Evolutionary conservation across 2,113 vertebrate genomes (phyloP).

Genomic region (pig (Sus scrofa)): T2T-Sscrofa CM000824.6:142351001-142351500

Average conservation of each 20-base stretch:
- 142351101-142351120: not conserved
- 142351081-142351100: not conserved
- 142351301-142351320: conserved; percentile 9
- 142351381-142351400: not conserved
- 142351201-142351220: not conserved
- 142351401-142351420: not conserved
- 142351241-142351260: conserved; percentile 21
- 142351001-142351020: not conserved
- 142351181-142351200: not conserved
- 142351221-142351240: not conserved
- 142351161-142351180: not conserved
- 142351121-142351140: not conserved
- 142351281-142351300: not conserved
- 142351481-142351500: not conserved
- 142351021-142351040: not conserved
- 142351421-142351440: not conserved
- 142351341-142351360: not conserved
- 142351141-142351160: not conserved
- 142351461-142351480: not conserved
- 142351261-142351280: not conserved
- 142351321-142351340: not conserved
- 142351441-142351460: conserved; percentile 41
- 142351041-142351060: not conserved
- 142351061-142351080: conserved; percentile 14
- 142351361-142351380: conserved; percentile 31